Conservation (phyloP, 2,888 invertebrate genomes). For the Byasa hedistus region DNA sequence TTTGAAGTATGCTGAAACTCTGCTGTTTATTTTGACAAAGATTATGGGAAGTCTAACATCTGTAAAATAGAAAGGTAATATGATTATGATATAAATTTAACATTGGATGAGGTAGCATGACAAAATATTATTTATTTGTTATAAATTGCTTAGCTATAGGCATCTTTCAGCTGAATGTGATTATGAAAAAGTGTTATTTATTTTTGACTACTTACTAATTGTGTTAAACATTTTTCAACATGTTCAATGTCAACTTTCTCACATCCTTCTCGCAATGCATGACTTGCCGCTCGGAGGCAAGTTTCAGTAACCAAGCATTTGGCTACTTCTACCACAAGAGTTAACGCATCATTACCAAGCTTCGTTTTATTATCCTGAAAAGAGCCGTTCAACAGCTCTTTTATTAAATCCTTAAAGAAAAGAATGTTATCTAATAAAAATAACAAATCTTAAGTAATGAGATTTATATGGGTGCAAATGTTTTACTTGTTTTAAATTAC, state of each 20-base stretch:
- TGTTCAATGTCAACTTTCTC: slow-evolving; percentile 74
- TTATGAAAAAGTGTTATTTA: not conserved
- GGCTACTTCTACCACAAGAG: slow-evolving; percentile 72
- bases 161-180: too few species aligned
- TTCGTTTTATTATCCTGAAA: slow-evolving; percentile 79
- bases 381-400: slow-evolving; percentile 73
- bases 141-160: too few species aligned
- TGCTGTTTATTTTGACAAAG: not conserved
- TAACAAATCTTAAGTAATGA: not conserved
- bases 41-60: slow-evolving; percentile 77
- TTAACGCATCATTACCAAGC: slow-evolving; percentile 75
- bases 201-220: slow-evolving; percentile 62
- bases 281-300: slow-evolving; percentile 73
- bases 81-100: not conserved
- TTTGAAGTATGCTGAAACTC: not conserved
- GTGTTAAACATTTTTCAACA: slow-evolving; percentile 78
- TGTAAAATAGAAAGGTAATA: slow-evolving; percentile 46
- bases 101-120: too few species aligned
- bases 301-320: slow-evolving; percentile 79
- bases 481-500: slow-evolving; percentile 58
- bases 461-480: not conserved
- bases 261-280: slow-evolving; percentile 69
- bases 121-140: too few species aligned
- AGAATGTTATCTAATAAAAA: not conserved
- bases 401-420: slow-evolving; percentile 69